Evolutionary conservation across 2,888 invertebrate species (phyloP).

Genomic region (Blera fallax): DNA sequence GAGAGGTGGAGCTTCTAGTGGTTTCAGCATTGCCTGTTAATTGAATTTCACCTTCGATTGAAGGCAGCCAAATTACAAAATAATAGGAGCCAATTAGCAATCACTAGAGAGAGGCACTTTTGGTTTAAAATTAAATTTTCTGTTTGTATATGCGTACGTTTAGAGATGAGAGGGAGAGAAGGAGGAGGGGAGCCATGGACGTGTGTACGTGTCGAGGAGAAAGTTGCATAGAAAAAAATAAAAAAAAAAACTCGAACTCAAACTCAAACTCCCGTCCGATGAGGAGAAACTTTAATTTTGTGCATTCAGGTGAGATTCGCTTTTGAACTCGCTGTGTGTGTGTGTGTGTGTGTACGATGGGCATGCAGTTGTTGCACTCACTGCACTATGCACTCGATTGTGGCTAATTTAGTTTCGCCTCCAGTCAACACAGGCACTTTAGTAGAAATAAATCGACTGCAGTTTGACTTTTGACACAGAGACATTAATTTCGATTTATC

Average conservation of each 20-base stretch:
- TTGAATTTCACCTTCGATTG: constrained; percentile 73
- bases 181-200: constrained; percentile 1
- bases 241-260: background rate
- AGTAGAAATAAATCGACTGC: constrained; percentile 61
- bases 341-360: too few species aligned
- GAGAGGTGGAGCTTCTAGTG: constrained; percentile 26
- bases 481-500: constrained; percentile 67
- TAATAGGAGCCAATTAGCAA: constrained; percentile 73
- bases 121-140: constrained; percentile 70
- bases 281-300: constrained; percentile 60
- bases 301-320: constrained; percentile 59
- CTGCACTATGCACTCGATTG: constrained; percentile 21
- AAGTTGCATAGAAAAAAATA: constrained; percentile 8
- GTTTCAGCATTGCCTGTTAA: constrained; percentile 68
- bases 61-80: constrained; percentile 71
- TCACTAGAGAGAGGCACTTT: constrained; percentile 69
- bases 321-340: constrained; percentile 5
- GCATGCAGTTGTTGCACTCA: background rate
- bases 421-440: constrained; percentile 59
- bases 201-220: constrained; percentile 26
- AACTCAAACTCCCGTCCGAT: background rate
- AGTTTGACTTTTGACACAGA: constrained; percentile 62
- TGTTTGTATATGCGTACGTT: constrained; percentile 37
- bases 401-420: constrained; percentile 52
- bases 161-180: background rate